Percentiles rank a stretch among this genome's conserved stretches.
These are phyloP conservation scores for Entomyzon cyanotis DNA, from an alignment of 2,113 vertebrate species.

Conservation along the genomic window DNA sequence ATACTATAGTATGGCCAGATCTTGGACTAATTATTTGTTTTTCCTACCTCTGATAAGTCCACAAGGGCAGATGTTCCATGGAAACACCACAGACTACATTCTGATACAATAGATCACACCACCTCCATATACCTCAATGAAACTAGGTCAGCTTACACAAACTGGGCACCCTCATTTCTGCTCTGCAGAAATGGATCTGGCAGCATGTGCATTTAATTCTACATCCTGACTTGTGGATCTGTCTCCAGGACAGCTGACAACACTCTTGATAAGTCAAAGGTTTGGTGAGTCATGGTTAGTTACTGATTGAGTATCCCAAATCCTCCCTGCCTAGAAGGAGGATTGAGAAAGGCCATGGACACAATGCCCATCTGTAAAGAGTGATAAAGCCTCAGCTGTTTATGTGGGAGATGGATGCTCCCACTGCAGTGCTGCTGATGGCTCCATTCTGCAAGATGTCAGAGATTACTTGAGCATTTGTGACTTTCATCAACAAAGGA, in stretches of 20 bases:
- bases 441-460: not conserved
- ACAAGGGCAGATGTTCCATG: not conserved
- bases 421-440: not conserved
- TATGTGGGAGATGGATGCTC: not conserved
- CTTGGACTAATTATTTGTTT: not conserved
- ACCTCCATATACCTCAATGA: not conserved
- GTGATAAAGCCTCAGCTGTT: not conserved
- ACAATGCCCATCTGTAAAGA: not conserved
- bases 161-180: not conserved
- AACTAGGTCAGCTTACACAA: not conserved
- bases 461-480: not conserved
- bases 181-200: not conserved
- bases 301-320: not conserved
- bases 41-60: not conserved
- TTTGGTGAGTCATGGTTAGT: not conserved
- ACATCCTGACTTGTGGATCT: not conserved
- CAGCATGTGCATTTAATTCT: not conserved
- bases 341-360: not conserved
- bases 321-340: not conserved
- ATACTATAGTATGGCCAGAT: not conserved
- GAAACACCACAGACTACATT: not conserved
- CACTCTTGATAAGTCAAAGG: not conserved
- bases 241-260: not conserved
- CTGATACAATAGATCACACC: not conserved
- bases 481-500: not conserved